These are phyloP conservation scores for Formica exsecta DNA, from an alignment of 1,140 invertebrate species.

Conservation along the genomic window DNA sequence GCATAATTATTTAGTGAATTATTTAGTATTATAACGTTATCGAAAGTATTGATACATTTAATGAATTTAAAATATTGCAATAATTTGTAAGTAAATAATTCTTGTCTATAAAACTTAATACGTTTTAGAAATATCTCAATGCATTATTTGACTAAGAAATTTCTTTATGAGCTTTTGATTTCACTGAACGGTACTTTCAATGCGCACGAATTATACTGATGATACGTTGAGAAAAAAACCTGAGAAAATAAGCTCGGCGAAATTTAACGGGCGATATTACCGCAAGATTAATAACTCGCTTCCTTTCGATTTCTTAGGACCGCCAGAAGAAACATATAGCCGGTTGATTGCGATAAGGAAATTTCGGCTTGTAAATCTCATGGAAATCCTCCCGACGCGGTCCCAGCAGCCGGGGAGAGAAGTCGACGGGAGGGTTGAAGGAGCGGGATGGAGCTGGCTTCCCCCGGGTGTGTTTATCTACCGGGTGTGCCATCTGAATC, in stretches of 20 bases:
- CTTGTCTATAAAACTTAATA: not conserved
- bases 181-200: constrained; percentile 20
- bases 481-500: constrained; percentile 71
- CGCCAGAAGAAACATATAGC: constrained; percentile 23
- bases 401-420: constrained; percentile 29
- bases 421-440: constrained; percentile 46
- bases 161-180: constrained; percentile 18
- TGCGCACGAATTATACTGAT: constrained; percentile 27
- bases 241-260: constrained; percentile 10
- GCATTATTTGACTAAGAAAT: constrained; percentile 23
- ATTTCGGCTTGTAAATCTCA: constrained; percentile 75
- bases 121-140: constrained; percentile 16
- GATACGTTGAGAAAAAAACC: not conserved
- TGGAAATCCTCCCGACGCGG: constrained; percentile 62
- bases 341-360: constrained; percentile 74
- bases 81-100: constrained; percentile 16
- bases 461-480: constrained; percentile 74
- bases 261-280: constrained; percentile 19
- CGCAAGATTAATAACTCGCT: constrained; percentile 56
- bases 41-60: not conserved
- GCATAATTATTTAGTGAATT: not conserved
- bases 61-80: not conserved
- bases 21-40: not conserved
- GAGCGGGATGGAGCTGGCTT: constrained; percentile 46
- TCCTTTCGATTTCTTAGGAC: constrained; percentile 56